A percentile compares a stretch with the other conserved stretches of the same genome.
phyloP scores from a whole-genome alignment of 2,888 invertebrate species.

The Altica lythri region DNA sequence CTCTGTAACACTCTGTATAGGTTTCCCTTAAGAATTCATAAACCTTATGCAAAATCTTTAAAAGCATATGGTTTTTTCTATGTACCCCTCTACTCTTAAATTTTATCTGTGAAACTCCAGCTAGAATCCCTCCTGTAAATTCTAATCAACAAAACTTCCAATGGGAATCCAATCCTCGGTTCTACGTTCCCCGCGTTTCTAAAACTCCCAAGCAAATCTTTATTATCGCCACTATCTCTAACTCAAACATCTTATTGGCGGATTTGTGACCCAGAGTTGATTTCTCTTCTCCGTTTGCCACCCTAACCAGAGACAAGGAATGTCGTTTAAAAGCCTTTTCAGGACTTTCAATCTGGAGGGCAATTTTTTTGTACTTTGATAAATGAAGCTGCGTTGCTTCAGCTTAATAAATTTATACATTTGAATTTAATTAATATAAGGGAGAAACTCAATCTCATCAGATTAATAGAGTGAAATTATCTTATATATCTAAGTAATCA shows the following conservation, averaged over 20 bases:
- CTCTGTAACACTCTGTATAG: no score
- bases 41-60: no score
- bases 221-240: slow-evolving; percentile 49
- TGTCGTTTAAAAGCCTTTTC: slow-evolving; percentile 37
- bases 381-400: slow-evolving; percentile 21
- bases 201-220: slow-evolving; percentile 45
- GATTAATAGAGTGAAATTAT: no score
- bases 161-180: slow-evolving; percentile 43
- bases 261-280: slow-evolving; percentile 43
- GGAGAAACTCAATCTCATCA: no score
- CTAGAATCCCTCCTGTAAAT: slow-evolving; percentile 45
- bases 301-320: slow-evolving; percentile 36
- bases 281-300: slow-evolving; percentile 38
- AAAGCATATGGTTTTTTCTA: slow-evolving; percentile 2
- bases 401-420: no score
- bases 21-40: no score
- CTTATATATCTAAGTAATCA: no score
- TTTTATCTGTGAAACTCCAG: slow-evolving; percentile 36
- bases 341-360: slow-evolving; percentile 12
- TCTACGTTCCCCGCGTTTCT: slow-evolving; percentile 32
- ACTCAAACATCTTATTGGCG: slow-evolving; percentile 49
- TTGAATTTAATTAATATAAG: no score
- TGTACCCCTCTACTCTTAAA: slow-evolving; percentile 5
- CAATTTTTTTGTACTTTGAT: slow-evolving; percentile 5
- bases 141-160: slow-evolving; percentile 44